Evolutionary conservation across 2,113 vertebrate species (phyloP).

Genomic region (Plestiodon gilberti): DNA sequence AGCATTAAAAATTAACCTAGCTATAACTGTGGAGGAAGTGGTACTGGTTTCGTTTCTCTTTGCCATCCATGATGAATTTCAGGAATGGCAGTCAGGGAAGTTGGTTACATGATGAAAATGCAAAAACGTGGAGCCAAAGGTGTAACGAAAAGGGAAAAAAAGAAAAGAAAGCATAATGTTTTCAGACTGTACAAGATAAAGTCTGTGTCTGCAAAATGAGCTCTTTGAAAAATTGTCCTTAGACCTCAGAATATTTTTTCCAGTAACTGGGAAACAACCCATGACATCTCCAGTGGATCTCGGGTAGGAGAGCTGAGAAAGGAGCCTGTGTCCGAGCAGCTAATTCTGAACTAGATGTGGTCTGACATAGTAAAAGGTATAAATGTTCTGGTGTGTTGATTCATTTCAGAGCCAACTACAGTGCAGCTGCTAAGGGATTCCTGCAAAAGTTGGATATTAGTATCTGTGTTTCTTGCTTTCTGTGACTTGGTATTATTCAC

Average conservation of each 20-base stretch:
- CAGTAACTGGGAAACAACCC: not conserved
- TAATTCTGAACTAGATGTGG: not conserved
- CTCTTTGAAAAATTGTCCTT: rapidly evolving
- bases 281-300: not conserved
- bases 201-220: not conserved
- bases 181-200: not conserved
- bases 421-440: not conserved
- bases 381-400: not conserved
- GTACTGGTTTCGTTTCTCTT: not conserved
- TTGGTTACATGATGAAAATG: not conserved
- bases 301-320: not conserved
- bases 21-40: not conserved
- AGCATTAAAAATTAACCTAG: not conserved
- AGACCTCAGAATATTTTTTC: rapidly evolving
- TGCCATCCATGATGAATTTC: not conserved
- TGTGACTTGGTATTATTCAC: not conserved
- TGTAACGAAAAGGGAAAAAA: too few relatives aligned
- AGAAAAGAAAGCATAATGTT: not conserved
- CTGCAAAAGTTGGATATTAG: not conserved
- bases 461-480: not conserved
- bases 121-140: not conserved
- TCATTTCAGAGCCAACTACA: not conserved
- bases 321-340: not conserved
- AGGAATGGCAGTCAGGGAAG: not conserved
- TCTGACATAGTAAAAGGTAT: not conserved